Conservation (phyloP, 2,113 vertebrate species). For the Rhodinocichla rosea region DNA sequence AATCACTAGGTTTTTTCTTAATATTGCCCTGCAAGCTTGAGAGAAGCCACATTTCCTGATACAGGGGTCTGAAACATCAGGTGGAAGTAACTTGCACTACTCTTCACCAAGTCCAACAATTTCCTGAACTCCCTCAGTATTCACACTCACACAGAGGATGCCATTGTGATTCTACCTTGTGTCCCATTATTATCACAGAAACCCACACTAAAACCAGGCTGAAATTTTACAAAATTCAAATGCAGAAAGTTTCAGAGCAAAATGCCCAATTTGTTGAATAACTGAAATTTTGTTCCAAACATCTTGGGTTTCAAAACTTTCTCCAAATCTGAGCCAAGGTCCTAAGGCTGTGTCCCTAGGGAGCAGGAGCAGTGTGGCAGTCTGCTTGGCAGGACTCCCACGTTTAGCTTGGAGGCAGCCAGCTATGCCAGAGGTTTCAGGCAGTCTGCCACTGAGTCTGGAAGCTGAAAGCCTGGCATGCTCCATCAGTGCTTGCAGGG, state of each 20-base stretch:
- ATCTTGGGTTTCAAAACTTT: conserved; percentile 50
- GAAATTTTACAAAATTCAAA: conserved; percentile 8
- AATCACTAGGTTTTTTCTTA: neutral
- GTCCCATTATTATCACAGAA: neutral
- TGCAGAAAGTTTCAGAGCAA: neutral
- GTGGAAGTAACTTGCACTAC: neutral
- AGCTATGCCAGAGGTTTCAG: conserved; percentile 64
- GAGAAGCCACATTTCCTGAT: neutral
- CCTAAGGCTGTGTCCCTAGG: conserved; percentile 21
- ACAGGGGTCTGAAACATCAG: neutral
- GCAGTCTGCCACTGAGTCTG: conserved; percentile 50
- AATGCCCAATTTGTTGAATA: neutral
- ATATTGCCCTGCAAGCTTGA: neutral
- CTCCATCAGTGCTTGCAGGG: neutral
- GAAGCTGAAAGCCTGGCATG: neutral
- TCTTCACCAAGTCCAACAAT: neutral
- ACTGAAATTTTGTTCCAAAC: neutral
- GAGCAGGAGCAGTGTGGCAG: conserved; percentile 13
- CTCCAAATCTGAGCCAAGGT: conserved; percentile 35
- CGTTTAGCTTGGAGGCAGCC: conserved; percentile 6
- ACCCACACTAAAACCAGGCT: neutral
- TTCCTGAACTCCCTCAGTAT: neutral
- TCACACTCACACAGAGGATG: neutral
- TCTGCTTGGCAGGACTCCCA: conserved; percentile 36
- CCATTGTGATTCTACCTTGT: neutral